Conservation (phyloP, 2,113 vertebrate species). For the Anas platyrhynchos region DNA sequence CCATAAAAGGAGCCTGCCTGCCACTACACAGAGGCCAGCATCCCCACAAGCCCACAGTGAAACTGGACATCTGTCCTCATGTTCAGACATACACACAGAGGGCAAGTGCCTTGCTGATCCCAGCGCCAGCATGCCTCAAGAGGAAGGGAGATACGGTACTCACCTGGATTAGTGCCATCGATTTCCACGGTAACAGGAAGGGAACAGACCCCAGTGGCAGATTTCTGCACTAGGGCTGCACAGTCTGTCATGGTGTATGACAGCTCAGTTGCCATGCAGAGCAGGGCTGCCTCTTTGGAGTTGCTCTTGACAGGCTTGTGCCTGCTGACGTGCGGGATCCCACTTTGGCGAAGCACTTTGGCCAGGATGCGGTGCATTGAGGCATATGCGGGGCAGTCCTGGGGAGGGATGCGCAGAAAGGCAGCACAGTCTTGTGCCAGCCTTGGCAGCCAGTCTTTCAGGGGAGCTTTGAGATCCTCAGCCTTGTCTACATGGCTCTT, state of each 20-base stretch:
- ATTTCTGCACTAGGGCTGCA: conserved; percentile 46
- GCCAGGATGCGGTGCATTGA: conserved; percentile 79
- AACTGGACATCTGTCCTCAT: neutral
- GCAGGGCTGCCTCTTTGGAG: conserved; percentile 82
- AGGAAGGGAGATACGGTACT: neutral
- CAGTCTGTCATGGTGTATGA: conserved; percentile 69
- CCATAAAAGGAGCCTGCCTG: neutral
- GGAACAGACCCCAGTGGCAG: conserved; percentile 29
- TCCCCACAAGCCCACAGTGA: neutral
- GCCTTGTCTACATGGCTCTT: conserved; percentile 68
- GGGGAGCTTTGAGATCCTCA: neutral
- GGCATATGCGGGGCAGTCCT: conserved; percentile 70
- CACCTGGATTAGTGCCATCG: conserved; percentile 77
- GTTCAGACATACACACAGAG: accelerated
- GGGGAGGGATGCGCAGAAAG: conserved; percentile 78
- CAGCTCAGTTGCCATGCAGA: conserved; percentile 76
- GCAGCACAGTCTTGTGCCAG: conserved; percentile 73
- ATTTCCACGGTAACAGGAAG: conserved; percentile 63
- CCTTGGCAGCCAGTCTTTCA: conserved; percentile 67
- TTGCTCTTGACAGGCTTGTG: conserved; percentile 72
- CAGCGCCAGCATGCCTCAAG: neutral
- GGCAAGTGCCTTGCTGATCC: accelerated
- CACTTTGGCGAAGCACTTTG: conserved; percentile 74
- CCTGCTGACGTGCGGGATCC: conserved; percentile 78
- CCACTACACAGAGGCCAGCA: neutral